Percentiles rank a stretch among this genome's conserved stretches.
Conservation (phyloP, 1,140 invertebrate species). For the Maniola jurtina region DNA sequence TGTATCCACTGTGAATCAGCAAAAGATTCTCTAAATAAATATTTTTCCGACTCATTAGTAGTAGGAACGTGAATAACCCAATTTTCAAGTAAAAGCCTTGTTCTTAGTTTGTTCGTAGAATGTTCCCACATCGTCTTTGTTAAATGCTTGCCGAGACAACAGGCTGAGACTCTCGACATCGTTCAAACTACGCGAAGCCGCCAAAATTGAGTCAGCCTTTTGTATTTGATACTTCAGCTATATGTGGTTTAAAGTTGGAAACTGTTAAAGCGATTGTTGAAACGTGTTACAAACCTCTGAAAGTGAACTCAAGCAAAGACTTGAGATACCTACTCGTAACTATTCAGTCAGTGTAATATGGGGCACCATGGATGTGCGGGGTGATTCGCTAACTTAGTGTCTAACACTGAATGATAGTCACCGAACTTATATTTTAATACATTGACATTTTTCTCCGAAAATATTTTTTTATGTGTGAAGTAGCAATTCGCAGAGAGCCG, state of each 20-base stretch:
- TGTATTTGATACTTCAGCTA: conserved; percentile 1
- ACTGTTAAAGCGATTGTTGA: conserved; percentile 2
- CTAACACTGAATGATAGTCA: no score
- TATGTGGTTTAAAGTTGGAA: not conserved
- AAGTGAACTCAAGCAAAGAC: no score
- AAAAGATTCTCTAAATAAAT: not conserved
- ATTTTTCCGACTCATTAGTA: not conserved
- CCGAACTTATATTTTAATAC: no score
- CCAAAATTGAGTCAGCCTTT: conserved; percentile 15
- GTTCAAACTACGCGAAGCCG: conserved; percentile 3
- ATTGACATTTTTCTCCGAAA: no score
- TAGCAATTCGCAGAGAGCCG: no score
- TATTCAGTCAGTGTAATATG: no score
- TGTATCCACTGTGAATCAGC: not conserved
- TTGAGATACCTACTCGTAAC: no score
- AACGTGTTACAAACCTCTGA: not conserved
- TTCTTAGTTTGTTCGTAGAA: conserved; percentile 7
- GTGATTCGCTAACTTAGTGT: no score
- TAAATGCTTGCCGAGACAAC: conserved; percentile 8
- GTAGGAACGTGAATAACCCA: not conserved
- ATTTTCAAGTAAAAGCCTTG: conserved; percentile 5
- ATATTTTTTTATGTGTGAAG: no score
- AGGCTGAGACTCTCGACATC: conserved; percentile 9
- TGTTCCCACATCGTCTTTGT: conserved; percentile 13
- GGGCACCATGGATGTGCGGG: no score